Evolutionary conservation across 2,888 invertebrate genomes (phyloP).

Genomic region (Lepas anatifera): DNA sequence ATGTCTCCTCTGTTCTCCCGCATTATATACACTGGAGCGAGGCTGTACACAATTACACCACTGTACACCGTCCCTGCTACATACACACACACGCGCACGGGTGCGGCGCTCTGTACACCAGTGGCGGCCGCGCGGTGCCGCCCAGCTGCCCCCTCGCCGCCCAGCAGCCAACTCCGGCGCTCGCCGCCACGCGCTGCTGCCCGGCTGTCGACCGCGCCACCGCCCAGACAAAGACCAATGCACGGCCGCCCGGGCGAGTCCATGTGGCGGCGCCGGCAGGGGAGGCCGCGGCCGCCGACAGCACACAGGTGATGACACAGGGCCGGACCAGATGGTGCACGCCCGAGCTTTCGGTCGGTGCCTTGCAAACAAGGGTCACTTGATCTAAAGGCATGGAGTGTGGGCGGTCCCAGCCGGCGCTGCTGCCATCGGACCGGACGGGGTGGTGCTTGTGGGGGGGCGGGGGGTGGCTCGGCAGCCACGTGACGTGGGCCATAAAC

Average conservation of each 20-base stretch:
- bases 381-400: too few relatives aligned
- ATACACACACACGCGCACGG: background rate
- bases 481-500: too few relatives aligned
- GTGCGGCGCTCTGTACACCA: background rate
- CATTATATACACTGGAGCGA: background rate
- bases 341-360: too few relatives aligned
- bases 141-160: background rate
- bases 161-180: background rate
- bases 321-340: too few relatives aligned
- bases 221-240: slow-evolving; percentile 8
- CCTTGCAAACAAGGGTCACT: too few relatives aligned
- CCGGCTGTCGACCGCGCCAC: background rate
- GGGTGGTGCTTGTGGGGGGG: too few relatives aligned
- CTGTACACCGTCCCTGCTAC: background rate
- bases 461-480: too few relatives aligned
- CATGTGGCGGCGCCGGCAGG: background rate
- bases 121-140: background rate
- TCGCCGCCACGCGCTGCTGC: background rate
- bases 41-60: too few relatives aligned
- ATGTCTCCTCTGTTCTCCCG: background rate
- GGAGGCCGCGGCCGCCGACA: background rate
- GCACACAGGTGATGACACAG: background rate
- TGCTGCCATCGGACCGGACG: too few relatives aligned
- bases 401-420: too few relatives aligned
- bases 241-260: background rate